phyloP scores from a whole-genome alignment of 2,797 vertebrate genomes.

The Gymnothorax javanicus region DNA sequence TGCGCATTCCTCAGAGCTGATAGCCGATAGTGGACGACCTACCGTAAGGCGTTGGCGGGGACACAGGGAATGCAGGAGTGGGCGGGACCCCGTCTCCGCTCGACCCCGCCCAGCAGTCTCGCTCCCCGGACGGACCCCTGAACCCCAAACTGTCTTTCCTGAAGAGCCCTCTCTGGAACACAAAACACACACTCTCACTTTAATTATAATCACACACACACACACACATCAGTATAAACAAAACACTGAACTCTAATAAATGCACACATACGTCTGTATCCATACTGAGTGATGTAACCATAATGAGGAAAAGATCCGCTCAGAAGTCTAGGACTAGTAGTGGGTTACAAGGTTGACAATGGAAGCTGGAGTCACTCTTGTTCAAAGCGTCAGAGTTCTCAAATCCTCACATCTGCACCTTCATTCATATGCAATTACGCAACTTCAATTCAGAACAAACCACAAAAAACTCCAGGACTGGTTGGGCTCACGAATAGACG shows the following conservation, averaged over 20 bases:
- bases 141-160: slow-evolving; percentile 63
- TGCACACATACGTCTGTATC: neutral
- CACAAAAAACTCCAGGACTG: too few relatives aligned
- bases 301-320: too few relatives aligned
- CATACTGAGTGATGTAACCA: neutral
- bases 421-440: too few relatives aligned
- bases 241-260: neutral
- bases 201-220: neutral
- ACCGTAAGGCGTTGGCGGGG: slow-evolving; percentile 69
- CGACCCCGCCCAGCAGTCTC: slow-evolving; percentile 65
- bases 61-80: slow-evolving; percentile 82
- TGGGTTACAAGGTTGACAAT: too few relatives aligned
- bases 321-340: too few relatives aligned
- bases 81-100: slow-evolving; percentile 68
- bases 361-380: too few relatives aligned
- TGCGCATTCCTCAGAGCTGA: neutral
- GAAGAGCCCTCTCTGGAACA: slow-evolving; percentile 67
- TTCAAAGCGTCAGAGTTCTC: too few relatives aligned
- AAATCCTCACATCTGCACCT: too few relatives aligned
- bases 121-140: slow-evolving; percentile 62
- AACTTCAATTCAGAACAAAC: too few relatives aligned
- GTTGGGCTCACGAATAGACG: too few relatives aligned
- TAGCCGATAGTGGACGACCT: slow-evolving; percentile 25
- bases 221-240: neutral
- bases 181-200: slow-evolving; percentile 35